Evolutionary conservation across 2,888 invertebrate genomes (phyloP), one percentile per base, ranked within the genome.

Genomic region (Litoditis marina): DNA sequence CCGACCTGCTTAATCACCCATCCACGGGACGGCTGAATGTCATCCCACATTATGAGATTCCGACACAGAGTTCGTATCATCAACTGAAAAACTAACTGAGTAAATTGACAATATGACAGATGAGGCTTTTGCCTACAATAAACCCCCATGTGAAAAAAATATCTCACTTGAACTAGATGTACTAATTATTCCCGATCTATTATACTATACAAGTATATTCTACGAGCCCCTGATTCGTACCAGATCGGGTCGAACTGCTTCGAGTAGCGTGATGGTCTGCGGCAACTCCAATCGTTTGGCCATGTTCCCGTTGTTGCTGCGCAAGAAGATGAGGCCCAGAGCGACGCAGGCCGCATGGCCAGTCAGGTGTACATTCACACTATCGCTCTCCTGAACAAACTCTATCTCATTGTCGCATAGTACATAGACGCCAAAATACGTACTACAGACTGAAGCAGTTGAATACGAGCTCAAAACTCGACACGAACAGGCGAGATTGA

Each of bases 331-430:
- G 77, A 96, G 88, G 0, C 94, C 95, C 3, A 98, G 86, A 0
- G 96, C 95, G 34, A 95, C 86, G 0, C 94, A 94, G 0, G 96
- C 94, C 0, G 94, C 94, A 0, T 95, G 94, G 0, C 93, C 90
- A 1, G 94, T 95, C 53, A 96, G 92, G 85, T 96, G 94, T 64
- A 93, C 89, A 85, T 96, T 96, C 51, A 93, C 91, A 0, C 89
- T 88, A 65, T 91, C 90, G 0, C 25, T 39, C 34, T 73, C 62
- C 62, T 67, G 22, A 19, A 60, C 25, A 46, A 11, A n/a, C n/a
- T n/a, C n/a, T n/a, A 13, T 7, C 13, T 22, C 13, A 19, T 2
- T 6, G n/a, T n/a, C n/a, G n/a, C n/a, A n/a, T n/a, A n/a, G n/a
- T n/a, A n/a, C n/a, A n/a, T n/a, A n/a, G n/a, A n/a, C n/a, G n/a